phyloP scores from a whole-genome alignment of 2,797 vertebrate species.

The Chloroceryle inda region DNA sequence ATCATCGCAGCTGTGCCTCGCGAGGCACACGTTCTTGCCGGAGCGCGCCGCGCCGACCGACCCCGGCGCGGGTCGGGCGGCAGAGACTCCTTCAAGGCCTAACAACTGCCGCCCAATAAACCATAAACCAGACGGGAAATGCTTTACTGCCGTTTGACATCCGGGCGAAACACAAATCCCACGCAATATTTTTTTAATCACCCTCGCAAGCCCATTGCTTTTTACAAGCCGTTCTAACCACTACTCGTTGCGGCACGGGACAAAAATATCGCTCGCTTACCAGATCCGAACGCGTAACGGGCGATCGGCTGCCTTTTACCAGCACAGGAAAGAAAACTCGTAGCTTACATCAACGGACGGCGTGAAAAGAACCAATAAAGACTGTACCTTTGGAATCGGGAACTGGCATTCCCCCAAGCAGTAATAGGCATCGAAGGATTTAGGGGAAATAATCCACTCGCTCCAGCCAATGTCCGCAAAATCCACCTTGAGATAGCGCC shows the following conservation, averaged over 20 bases:
- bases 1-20: no score
- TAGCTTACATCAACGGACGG: not conserved
- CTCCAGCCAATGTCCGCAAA: slow-evolving; percentile 99
- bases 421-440: slow-evolving; percentile 96
- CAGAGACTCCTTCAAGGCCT: not conserved
- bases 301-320: not conserved
- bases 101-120: rapidly evolving
- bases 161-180: not conserved
- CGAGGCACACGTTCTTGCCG: rapidly evolving
- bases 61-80: not conserved
- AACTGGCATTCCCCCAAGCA: slow-evolving; percentile 97
- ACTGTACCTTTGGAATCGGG: slow-evolving; percentile 94
- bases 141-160: slow-evolving; percentile 3
- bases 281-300: not conserved
- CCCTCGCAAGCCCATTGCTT: not conserved
- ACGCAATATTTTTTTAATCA: not conserved
- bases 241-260: not conserved
- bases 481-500: slow-evolving; percentile 96
- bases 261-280: not conserved
- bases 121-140: not conserved
- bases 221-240: slow-evolving; percentile 12
- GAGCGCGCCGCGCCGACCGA: rapidly evolving
- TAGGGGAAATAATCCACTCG: slow-evolving; percentile 98
- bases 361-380: not conserved
- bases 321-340: not conserved